Conservation (phyloP, 2,888 invertebrate genomes). For the Coleophora flavipennella region DNA sequence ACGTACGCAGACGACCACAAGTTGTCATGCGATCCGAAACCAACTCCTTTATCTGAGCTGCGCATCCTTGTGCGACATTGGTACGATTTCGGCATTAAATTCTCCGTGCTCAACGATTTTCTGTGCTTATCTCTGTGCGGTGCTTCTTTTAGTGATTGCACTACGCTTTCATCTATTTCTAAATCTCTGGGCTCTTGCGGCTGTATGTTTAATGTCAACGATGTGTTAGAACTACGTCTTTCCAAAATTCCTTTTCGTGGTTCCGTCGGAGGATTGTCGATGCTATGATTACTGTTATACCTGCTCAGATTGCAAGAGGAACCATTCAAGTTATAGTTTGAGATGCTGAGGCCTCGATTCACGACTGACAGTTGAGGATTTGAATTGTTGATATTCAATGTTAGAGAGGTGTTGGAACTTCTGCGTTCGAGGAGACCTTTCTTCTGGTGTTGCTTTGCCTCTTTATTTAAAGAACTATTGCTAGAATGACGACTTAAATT, state of each 20-base stretch:
- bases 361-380: constrained; percentile 57
- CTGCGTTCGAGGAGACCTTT: constrained; percentile 87
- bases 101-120: constrained; percentile 76
- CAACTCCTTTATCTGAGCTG: constrained; percentile 40
- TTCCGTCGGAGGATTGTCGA: constrained; percentile 46
- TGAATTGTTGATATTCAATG: constrained; percentile 77
- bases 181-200: constrained; percentile 58
- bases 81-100: constrained; percentile 67
- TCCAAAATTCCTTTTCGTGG: constrained; percentile 77
- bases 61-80: constrained; percentile 46
- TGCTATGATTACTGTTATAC: constrained; percentile 63
- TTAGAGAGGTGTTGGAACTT: constrained; percentile 92
- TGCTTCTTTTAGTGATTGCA: constrained; percentile 45
- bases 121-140: constrained; percentile 57
- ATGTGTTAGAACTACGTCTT: constrained; percentile 86
- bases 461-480: constrained; percentile 69
- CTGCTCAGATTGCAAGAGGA: constrained; percentile 64
- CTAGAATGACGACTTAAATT: constrained; percentile 70
- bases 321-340: constrained; percentile 66
- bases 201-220: constrained; percentile 77
- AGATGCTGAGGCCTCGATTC: constrained; percentile 59
- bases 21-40: constrained; percentile 67
- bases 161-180: constrained; percentile 54
- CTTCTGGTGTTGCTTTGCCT: constrained; percentile 52
- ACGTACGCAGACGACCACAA: constrained; percentile 59